phyloP scores from a whole-genome alignment of 2,888 invertebrate species.

The Trichacis sp. region DNA sequence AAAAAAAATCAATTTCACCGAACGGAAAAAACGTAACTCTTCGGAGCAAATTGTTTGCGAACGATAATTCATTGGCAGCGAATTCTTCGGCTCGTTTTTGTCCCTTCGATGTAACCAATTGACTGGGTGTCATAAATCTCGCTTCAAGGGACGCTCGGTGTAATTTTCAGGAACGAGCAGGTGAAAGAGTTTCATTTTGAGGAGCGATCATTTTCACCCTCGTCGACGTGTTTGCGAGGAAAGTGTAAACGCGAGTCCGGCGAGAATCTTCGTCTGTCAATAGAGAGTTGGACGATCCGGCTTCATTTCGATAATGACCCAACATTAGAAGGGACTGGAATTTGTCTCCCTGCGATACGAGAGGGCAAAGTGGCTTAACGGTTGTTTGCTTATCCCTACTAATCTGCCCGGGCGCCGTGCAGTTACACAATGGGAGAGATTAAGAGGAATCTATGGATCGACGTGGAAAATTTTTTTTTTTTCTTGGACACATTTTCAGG shows the following conservation, averaged over 20 bases:
- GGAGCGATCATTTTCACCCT: constrained; percentile 37
- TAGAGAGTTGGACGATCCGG: constrained; percentile 23
- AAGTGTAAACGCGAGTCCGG: constrained; percentile 31
- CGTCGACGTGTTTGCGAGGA: constrained; percentile 34
- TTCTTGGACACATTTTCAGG: too few relatives aligned
- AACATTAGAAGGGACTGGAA: constrained; percentile 39
- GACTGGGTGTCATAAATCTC: not conserved
- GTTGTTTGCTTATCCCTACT: constrained; percentile 38
- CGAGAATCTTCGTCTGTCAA: constrained; percentile 43
- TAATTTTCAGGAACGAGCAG: constrained; percentile 34
- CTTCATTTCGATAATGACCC: constrained; percentile 42
- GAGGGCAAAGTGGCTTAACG: constrained; percentile 37
- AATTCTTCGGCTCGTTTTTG: not conserved
- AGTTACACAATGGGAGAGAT: not conserved
- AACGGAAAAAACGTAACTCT: not conserved
- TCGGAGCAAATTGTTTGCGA: not conserved
- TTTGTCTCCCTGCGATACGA: constrained; percentile 26
- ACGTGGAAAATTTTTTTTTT: too few relatives aligned
- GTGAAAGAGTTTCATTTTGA: constrained; percentile 40
- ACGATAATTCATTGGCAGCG: not conserved
- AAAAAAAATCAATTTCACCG: not conserved
- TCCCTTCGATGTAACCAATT: not conserved
- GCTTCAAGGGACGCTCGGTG: not conserved
- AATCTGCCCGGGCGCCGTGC: constrained; percentile 19
- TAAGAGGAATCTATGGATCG: not conserved